Base-by-base conservation (phyloP, 2,888 invertebrate genomes). In the Aromia moschata region DNA sequence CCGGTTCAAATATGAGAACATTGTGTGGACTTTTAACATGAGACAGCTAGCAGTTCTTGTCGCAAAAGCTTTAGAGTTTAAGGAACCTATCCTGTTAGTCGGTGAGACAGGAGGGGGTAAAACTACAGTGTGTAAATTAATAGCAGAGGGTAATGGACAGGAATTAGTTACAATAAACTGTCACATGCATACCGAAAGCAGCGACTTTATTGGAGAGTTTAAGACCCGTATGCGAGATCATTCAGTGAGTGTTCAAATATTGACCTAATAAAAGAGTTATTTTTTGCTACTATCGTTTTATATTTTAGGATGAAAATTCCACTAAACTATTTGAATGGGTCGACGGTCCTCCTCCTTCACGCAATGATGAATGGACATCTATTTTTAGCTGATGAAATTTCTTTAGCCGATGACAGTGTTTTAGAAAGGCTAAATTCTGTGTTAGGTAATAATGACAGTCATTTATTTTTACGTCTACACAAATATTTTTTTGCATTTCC, bases 81-180 rank as follows among this genome's bases (percentile, higher is more conserved):
- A 92, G 70, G 99, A 99, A 79, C 98, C 99, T 0, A 92, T 98
- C 0, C 81, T 99, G 41, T 82, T 99, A 37, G 96, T 99, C 0
- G 99, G 99, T 7, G 97, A 98, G 76, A 99, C 99, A 1, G 99
- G 97, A 0, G 95, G 97, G 76, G 98, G 98, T 0, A 98, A 98
- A 84, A 98, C 98, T 0, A 97, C 97, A 0, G 87, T 98, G 2
- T 97, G 96, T 71, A 95, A 98, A 82, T 83, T 97, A 12, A 84
- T 94, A 47, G 91, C 96, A 2, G 84, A 87, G 18, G 83, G 92
- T 51, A 86, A 84, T 60, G 79, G 83, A 1, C 88, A 88, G 52
- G 81, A 87, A 52, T 83, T 98, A 33, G 84, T 90, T 53, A 89
- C 93, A 33, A 88, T 98, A 1, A 99, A 98, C 81, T 99, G 99